These are phyloP conservation scores for Chaetura pelagica DNA, from an alignment of 2,113 vertebrate genomes.

Conservation along the genomic window DNA sequence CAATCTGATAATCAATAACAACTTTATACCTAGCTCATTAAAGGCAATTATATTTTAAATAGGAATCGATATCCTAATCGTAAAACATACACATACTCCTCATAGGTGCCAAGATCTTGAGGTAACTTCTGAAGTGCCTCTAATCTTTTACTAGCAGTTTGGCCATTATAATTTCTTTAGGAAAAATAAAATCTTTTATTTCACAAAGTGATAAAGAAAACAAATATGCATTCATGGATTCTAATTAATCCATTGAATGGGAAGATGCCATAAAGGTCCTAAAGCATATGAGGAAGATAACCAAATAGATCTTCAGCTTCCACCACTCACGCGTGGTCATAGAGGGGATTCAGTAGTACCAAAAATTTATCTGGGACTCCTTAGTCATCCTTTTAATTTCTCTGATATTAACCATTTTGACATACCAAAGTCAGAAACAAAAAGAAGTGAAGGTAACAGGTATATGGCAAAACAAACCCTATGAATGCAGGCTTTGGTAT, in stretches of 20 bases:
- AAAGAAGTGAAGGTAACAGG: not conserved
- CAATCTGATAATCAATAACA: not conserved
- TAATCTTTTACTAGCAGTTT: not conserved
- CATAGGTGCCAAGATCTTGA: not conserved
- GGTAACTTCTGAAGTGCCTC: not conserved
- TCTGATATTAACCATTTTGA: not conserved
- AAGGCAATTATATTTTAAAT: not conserved
- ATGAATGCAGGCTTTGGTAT: not conserved
- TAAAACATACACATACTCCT: not conserved
- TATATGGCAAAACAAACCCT: not conserved
- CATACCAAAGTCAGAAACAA: not conserved
- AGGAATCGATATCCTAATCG: not conserved
- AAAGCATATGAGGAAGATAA: not conserved
- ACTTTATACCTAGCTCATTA: slow-evolving; percentile 27
- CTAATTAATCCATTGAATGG: not conserved
- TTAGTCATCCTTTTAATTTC: not conserved
- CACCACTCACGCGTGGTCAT: not conserved
- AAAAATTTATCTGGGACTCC: not conserved
- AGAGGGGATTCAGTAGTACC: not conserved
- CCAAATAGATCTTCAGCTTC: not conserved
- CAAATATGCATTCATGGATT: not conserved
- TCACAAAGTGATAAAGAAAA: not conserved
- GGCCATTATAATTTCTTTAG: not conserved
- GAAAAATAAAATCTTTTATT: slow-evolving; percentile 14
- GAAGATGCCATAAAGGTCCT: not conserved